Percentiles rank a stretch among this genome's conserved stretches.
Evolutionary conservation across 2,888 invertebrate species (phyloP).

Genomic region (Odontocerum albicorne): DNA sequence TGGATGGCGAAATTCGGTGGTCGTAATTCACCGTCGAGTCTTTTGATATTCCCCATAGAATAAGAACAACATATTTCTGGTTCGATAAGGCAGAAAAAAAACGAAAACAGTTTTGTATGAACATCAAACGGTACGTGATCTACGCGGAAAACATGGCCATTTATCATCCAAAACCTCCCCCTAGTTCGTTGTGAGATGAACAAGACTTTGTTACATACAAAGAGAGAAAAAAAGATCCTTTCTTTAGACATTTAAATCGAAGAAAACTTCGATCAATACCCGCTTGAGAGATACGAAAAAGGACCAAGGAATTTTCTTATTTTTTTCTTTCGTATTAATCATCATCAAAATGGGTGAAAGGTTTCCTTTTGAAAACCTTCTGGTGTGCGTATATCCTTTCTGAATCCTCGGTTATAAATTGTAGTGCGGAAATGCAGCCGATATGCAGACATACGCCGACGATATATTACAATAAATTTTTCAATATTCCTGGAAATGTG

Average conservation of each 20-base stretch:
- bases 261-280: conserved; percentile 2
- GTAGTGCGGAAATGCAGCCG: not conserved
- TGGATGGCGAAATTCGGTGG: not conserved
- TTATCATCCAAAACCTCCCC: conserved; percentile 5
- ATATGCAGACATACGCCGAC: conserved; percentile 8
- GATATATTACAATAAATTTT: conserved; percentile 15
- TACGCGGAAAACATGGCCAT: conserved; percentile 11
- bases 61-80: not conserved
- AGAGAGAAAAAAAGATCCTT: not conserved
- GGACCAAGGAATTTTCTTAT: not conserved
- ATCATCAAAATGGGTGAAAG: not conserved
- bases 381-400: too few relatives aligned
- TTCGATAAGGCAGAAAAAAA: conserved; percentile 10
- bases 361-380: not conserved
- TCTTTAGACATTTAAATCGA: not conserved
- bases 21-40: not conserved
- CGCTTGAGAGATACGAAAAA: not conserved
- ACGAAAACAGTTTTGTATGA: conserved; percentile 13
- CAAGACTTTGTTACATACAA: conserved; percentile 9
- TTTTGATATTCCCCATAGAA: not conserved
- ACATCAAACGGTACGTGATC: conserved; percentile 12
- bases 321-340: conserved; percentile 7
- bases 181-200: conserved; percentile 6
- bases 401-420: not conserved
- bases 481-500: conserved; percentile 17